phyloP scores from a whole-genome alignment of 1,140 invertebrate genomes.

The Cherax destructor region DNA sequence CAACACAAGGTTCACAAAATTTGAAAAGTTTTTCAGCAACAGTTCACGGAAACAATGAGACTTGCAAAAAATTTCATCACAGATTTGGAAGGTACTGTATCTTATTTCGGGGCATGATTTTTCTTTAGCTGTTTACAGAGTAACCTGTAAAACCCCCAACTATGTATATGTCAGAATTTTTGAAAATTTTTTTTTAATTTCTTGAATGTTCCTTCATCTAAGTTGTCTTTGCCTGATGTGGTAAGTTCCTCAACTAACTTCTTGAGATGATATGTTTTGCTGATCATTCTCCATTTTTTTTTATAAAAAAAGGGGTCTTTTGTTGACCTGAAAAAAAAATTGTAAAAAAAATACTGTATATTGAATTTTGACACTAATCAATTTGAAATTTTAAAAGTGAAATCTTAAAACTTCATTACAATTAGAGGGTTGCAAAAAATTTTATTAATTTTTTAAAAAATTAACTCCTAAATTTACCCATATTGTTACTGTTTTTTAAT shows the following conservation, averaged over 20 bases:
- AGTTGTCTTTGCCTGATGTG: slow-evolving; percentile 66
- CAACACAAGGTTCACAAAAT: slow-evolving; percentile 43
- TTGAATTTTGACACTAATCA: not conserved
- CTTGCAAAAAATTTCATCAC: slow-evolving; percentile 66
- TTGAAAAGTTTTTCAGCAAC: slow-evolving; percentile 56
- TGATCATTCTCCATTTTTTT: slow-evolving; percentile 13
- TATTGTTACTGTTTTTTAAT: too few species aligned
- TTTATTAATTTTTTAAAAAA: too few species aligned
- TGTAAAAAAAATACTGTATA: not conserved
- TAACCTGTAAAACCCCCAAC: slow-evolving; percentile 60
- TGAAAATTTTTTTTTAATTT: slow-evolving; percentile 70
- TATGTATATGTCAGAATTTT: slow-evolving; percentile 61
- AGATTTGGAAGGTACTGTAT: slow-evolving; percentile 69
- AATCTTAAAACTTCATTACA: not conserved
- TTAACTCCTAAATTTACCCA: too few species aligned
- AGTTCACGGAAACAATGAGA: slow-evolving; percentile 69
- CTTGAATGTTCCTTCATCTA: slow-evolving; percentile 67
- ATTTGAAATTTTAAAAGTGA: not conserved
- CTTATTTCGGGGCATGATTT: slow-evolving; percentile 70
- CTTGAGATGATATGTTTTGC: slow-evolving; percentile 45
- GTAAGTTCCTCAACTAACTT: slow-evolving; percentile 67
- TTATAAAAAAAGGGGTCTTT: not conserved
- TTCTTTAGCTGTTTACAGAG: slow-evolving; percentile 63
- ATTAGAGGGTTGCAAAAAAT: too few species aligned
- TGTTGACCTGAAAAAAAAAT: not conserved